Evolutionary conservation across 2,797 vertebrate species (phyloP).

Genomic region (Fistularia commersonii): DNA sequence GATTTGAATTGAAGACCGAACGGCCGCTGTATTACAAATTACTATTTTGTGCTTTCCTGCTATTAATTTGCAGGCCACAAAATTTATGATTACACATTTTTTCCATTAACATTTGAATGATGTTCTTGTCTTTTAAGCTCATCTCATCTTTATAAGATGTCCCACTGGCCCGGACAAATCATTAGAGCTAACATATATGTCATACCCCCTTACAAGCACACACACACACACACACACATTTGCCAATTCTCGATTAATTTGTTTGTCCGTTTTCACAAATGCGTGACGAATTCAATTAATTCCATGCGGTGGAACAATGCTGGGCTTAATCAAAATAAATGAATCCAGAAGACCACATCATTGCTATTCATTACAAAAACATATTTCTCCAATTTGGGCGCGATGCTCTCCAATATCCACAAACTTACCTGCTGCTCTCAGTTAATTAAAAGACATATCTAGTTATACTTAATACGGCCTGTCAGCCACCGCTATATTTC

Average conservation of each 20-base stretch:
- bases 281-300: slow-evolving; percentile 70
- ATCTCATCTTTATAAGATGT: too few species aligned
- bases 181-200: too few species aligned
- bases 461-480: slow-evolving; percentile 32
- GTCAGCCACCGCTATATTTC: too few species aligned
- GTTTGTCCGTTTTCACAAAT: slow-evolving; percentile 60
- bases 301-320: slow-evolving; percentile 67
- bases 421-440: slow-evolving; percentile 47
- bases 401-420: slow-evolving; percentile 44
- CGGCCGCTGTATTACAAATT: too few species aligned
- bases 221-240: slow-evolving; percentile 34
- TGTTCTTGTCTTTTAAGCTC: too few species aligned
- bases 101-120: too few species aligned
- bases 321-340: slow-evolving; percentile 71
- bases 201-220: slow-evolving; percentile 8
- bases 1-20: too few species aligned
- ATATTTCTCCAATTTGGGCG: slow-evolving; percentile 51
- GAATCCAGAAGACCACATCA: slow-evolving; percentile 66
- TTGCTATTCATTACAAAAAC: slow-evolving; percentile 67
- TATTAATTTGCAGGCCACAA: too few species aligned
- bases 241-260: slow-evolving; percentile 65
- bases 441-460: slow-evolving; percentile 52
- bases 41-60: too few species aligned
- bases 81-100: too few species aligned
- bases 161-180: too few species aligned